Base-by-base conservation (phyloP, 1,140 invertebrate species). In the Bilobella aurantiaca region DNA sequence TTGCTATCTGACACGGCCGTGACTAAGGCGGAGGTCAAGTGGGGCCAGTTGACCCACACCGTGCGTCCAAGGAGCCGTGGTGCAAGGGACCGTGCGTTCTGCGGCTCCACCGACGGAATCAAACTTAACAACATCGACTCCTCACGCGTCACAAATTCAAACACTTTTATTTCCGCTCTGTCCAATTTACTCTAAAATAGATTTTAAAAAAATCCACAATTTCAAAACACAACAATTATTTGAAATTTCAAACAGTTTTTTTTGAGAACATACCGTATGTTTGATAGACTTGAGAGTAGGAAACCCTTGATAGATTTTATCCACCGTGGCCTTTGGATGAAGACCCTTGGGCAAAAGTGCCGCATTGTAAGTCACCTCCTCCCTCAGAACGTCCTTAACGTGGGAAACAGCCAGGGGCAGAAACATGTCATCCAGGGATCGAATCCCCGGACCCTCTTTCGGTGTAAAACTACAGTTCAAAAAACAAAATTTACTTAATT, bases 21-120 rank as follows among this genome's bases (percentile, higher is more conserved):
- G 46, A 69, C 63, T 3, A 66, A 31, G 8, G 65, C 71, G 1
- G 16, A 65, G 31, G 83, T 80, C 27, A 97, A 79, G 80, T 94
- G 88, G 3, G 95, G 94, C 93, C 93, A 97, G 2, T 83, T 83
- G 0, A 92, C 88, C 79, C 84, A 89, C 0, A 95, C 81, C 27
- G 78, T 79, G 74, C 87, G 85, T 0, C 87, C 88, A 16, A 95
- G 74, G 42, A 88, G 75, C 31, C 87, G 77, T 0, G 81, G 74
- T 3, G 86, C 84, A 3, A 67, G 18, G 1, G 62, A 21, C 57
- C 12, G 28, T 3, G 25, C 32, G 23, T 63, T 62, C 25, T 49
- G 28, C 3, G 88, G 71, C 1, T 78, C 74, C 21, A 79, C 75
- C n/a, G n/a, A n/a, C n/a, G n/a, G n/a, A 3, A 68, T 62, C 5